phyloP scores from a whole-genome alignment of 2,797 vertebrate species.

The Pyrocephalus nanus region DNA sequence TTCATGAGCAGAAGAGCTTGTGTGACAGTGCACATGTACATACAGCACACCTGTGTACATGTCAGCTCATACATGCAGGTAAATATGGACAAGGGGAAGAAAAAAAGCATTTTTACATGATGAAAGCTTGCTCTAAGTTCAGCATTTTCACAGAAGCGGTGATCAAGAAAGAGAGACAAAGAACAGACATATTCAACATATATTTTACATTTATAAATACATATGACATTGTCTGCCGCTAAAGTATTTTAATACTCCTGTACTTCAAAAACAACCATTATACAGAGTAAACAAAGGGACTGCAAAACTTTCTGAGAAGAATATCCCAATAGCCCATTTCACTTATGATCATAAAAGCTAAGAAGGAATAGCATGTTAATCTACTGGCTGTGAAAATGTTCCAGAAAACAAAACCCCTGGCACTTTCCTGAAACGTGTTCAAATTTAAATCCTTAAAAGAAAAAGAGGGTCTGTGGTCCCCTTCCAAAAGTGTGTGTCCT shows the following conservation, averaged over 20 bases:
- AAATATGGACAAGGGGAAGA: not conserved
- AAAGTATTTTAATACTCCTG: not conserved
- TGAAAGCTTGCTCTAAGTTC: not conserved
- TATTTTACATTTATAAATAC: not conserved
- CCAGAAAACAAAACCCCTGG: not conserved
- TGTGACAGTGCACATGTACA: not conserved
- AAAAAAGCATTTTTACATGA: not conserved
- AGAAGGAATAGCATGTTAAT: not conserved
- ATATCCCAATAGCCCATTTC: not conserved
- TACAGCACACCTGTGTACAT: not conserved
- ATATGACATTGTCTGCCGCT: not conserved
- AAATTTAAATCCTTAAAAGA: not conserved
- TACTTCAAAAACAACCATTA: not conserved
- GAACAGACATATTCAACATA: not conserved
- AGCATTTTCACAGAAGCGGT: constrained; percentile 17
- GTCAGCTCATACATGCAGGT: not conserved
- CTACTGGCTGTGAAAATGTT: not conserved
- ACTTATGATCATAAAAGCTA: not conserved
- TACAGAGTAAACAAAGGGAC: not conserved
- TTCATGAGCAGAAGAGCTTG: not conserved
- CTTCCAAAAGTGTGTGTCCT: not conserved
- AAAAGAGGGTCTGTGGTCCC: not conserved
- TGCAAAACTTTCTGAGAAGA: not conserved
- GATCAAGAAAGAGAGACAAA: not conserved
- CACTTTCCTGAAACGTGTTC: not conserved